phyloP scores from a whole-genome alignment of 2,113 vertebrate genomes.

The Chaenocephalus aceratus region DNA sequence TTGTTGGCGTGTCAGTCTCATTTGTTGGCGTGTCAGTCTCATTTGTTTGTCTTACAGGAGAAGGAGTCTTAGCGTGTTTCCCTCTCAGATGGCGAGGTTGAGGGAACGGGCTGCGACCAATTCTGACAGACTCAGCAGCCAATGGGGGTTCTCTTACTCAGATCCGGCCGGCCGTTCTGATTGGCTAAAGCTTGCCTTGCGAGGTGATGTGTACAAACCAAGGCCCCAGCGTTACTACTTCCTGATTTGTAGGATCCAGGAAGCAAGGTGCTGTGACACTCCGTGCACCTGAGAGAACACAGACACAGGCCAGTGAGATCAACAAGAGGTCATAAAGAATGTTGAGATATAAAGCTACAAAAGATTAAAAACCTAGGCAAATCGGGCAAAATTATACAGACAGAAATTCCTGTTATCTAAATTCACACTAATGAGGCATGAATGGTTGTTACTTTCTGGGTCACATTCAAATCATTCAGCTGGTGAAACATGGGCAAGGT shows the following conservation, averaged over 20 bases:
- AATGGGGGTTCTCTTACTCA: conserved; percentile 61
- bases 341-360: background rate
- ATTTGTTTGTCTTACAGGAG: conserved; percentile 8
- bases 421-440: background rate
- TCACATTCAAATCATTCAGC: background rate
- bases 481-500: background rate
- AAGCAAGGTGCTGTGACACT: conserved; percentile 93
- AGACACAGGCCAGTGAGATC: conserved; percentile 1
- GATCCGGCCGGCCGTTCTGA: conserved; percentile 76
- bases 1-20: background rate
- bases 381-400: background rate
- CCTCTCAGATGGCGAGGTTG: conserved; percentile 21
- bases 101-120: conserved; percentile 27
- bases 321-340: background rate
- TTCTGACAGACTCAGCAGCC: conserved; percentile 42
- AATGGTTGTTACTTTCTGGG: background rate
- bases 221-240: conserved; percentile 83
- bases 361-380: background rate
- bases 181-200: conserved; percentile 59
- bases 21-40: background rate
- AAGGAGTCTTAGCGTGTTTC: conserved; percentile 37
- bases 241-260: conserved; percentile 91
- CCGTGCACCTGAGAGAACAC: conserved; percentile 87
- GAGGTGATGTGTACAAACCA: conserved; percentile 91
- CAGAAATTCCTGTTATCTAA: background rate